Percentiles rank a stretch among this genome's conserved stretches.
Evolutionary conservation across 2,113 vertebrate genomes (phyloP).

Genomic region (Dromas ardeola): DNA sequence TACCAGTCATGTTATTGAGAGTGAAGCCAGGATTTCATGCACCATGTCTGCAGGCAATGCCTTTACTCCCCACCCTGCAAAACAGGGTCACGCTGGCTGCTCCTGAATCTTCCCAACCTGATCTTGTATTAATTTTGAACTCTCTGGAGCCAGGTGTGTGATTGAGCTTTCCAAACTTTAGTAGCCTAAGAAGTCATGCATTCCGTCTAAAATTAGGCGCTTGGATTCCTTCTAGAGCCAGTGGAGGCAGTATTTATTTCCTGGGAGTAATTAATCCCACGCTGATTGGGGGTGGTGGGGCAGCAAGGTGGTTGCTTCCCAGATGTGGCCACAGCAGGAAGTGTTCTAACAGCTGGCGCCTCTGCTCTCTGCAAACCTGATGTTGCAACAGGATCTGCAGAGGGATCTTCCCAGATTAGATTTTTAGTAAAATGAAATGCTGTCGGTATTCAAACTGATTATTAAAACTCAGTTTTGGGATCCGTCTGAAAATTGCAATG

Average conservation of each 20-base stretch:
- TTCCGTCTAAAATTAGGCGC: neutral
- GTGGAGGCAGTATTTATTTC: neutral
- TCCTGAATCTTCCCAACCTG: neutral
- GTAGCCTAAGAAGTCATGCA: neutral
- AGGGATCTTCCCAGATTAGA: neutral
- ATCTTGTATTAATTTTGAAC: accelerated
- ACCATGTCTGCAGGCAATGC: neutral
- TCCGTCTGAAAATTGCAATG: neutral
- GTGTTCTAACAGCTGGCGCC: neutral
- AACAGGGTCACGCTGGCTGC: accelerated
- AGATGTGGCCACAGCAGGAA: neutral
- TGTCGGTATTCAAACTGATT: neutral
- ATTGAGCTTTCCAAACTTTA: neutral
- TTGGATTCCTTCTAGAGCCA: neutral
- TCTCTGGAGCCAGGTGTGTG: neutral
- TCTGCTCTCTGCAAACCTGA: neutral
- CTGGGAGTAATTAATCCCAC: neutral
- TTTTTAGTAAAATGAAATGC: neutral
- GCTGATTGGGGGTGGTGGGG: neutral
- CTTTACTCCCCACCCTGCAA: neutral
- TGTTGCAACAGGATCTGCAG: accelerated
- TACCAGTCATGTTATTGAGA: neutral
- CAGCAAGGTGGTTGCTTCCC: neutral
- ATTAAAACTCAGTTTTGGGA: neutral
- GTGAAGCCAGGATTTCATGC: neutral